Percentiles rank a stretch among this genome's conserved stretches.
phyloP scores from a whole-genome alignment of 2,113 vertebrate species.

The Emydocephalus ijimae region DNA sequence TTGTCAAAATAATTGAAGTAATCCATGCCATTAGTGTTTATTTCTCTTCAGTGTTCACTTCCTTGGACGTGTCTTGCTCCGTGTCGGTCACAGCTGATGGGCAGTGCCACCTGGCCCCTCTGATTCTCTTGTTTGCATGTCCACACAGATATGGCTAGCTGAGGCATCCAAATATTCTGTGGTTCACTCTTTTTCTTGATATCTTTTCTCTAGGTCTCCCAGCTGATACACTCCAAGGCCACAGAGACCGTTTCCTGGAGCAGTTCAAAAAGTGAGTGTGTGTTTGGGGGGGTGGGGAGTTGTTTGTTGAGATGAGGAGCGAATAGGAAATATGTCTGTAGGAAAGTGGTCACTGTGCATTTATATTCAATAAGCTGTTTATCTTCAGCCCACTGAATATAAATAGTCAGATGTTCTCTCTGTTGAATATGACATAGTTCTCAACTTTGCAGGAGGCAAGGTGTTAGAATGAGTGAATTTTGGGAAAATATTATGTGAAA shows the following conservation, averaged over 20 bases:
- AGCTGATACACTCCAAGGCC: constrained; percentile 92
- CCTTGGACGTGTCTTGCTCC: constrained; percentile 93
- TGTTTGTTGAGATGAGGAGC: background rate
- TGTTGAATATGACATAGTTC: background rate
- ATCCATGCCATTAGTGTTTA: too few relatives aligned
- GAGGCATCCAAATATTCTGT: rapidly evolving
- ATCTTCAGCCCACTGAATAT: background rate
- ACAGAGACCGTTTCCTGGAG: constrained; percentile 96
- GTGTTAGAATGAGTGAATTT: background rate
- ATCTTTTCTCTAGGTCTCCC: constrained; percentile 82
- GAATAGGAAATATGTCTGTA: background rate
- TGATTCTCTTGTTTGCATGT: background rate
- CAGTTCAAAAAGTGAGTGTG: constrained; percentile 93
- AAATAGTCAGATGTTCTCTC: background rate
- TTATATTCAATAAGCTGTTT: background rate
- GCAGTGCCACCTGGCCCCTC: constrained; percentile 92
- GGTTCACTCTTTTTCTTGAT: background rate
- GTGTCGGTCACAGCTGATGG: constrained; percentile 90
- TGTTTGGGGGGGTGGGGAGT: rapidly evolving
- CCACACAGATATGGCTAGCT: background rate
- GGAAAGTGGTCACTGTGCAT: background rate
- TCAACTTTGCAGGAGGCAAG: background rate
- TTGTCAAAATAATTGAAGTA: background rate
- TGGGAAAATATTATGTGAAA: background rate
- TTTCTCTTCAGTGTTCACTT: constrained; percentile 82